Evolutionary conservation across 2,888 invertebrate genomes (phyloP), one percentile per base, ranked within the genome.

Genomic region (Chalcis sispes): DNA sequence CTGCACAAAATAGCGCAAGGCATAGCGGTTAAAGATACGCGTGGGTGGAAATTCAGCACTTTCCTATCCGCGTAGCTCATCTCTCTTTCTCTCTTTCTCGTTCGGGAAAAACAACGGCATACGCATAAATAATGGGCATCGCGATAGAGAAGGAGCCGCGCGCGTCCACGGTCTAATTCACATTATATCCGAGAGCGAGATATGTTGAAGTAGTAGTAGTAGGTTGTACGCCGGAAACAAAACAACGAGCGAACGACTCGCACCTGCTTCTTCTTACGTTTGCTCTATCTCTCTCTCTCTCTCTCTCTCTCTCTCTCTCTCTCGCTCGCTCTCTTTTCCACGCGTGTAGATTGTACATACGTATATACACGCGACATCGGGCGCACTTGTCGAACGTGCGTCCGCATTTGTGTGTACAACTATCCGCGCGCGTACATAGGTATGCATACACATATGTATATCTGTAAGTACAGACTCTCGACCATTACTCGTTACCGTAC

Each of bases 161-260:
- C 67, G 67, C 59, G 64, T 72, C 71, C 77, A 77, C 77, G 77
- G 74, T 77, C 77, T 77, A 77, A 77, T 77, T 77, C 74, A 71
- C 77, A 66, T 66, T 74, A 8, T n/a, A 36, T 36, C 32, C 62
- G 64, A n/a, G 58, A 25, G 54, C 36, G 10, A 5, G 18, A 23
- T 18, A 32, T 8, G 10, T 4, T 7, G 36, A 36, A 36, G 10
- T 7, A 36, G 10, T 7, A 36, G 10, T 7, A 13, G 48, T 5
- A 20, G 27, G 62, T 7, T 29, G 61, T 61, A 36, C 32, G 48
- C 69, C 73, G 77, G 72, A 77, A 73, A 50, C 56, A 54, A n/a
- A n/a, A n/a, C 50, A n/a, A 58, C 27, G n/a, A 42, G 20, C 46
- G n/a, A n/a, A n/a, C n/a, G n/a, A 2, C 72, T 54, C 46, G 64